phyloP scores from a whole-genome alignment of 1,140 invertebrate species.

The Mamestra configurata region DNA sequence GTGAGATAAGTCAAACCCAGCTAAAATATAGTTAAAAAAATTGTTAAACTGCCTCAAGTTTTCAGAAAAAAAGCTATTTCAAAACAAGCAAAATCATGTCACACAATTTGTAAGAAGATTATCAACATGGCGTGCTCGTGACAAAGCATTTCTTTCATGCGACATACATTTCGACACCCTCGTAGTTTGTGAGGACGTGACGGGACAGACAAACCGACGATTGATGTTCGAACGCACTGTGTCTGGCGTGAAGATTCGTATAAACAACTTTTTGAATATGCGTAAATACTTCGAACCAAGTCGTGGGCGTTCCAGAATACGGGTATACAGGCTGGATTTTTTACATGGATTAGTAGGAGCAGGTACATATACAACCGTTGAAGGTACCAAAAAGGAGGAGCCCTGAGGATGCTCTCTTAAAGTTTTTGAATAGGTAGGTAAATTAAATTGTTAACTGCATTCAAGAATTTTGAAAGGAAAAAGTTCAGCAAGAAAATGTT shows the following conservation, averaged over 20 bases:
- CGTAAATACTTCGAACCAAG: neutral
- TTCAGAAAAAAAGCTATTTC: neutral
- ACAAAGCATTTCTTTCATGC: constrained; percentile 12
- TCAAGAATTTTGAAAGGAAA: too few relatives aligned
- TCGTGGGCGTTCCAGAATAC: neutral
- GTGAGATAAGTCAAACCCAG: neutral
- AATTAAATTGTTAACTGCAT: too few relatives aligned
- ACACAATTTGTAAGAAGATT: neutral
- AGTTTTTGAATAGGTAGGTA: too few relatives aligned
- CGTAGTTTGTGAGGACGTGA: constrained; percentile 17
- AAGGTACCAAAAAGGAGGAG: too few relatives aligned
- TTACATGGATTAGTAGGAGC: neutral
- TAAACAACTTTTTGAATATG: constrained; percentile 26
- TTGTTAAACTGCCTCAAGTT: neutral
- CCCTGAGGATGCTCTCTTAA: too few relatives aligned
- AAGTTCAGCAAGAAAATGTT: too few relatives aligned
- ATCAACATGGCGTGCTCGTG: neutral
- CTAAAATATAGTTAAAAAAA: too few relatives aligned
- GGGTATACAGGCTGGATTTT: neutral
- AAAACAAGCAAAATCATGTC: neutral
- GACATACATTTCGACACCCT: constrained; percentile 17
- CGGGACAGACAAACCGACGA: constrained; percentile 22
- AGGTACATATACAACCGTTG: too few relatives aligned
- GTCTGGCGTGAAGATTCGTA: neutral
- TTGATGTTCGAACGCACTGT: constrained; percentile 17